phyloP scores from a whole-genome alignment of 2,113 vertebrate genomes.

The Ictalurus punctatus region DNA sequence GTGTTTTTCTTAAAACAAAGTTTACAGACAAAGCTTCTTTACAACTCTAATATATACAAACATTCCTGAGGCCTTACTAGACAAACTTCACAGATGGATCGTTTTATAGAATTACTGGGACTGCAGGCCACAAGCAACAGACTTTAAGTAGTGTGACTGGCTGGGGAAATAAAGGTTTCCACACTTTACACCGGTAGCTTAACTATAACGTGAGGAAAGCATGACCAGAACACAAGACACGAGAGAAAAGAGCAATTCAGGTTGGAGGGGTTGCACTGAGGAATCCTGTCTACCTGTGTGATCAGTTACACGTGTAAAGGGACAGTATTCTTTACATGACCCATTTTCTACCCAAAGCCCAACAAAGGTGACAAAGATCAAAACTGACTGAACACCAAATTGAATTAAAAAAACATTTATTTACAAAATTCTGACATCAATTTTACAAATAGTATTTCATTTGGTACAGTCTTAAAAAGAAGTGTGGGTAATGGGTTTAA shows the following conservation, averaged over 20 bases:
- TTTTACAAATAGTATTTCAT: conserved; percentile 28
- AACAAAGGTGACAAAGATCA: conserved; percentile 17
- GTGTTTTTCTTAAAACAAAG: neutral
- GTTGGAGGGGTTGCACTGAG: neutral
- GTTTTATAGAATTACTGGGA: neutral
- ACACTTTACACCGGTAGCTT: neutral
- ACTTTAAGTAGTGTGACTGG: neutral
- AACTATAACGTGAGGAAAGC: neutral
- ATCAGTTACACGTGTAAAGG: neutral
- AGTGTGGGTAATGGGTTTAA: neutral
- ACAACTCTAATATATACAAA: neutral
- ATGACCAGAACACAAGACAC: conserved; percentile 45
- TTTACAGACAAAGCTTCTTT: neutral
- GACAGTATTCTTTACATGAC: neutral
- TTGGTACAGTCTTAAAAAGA: neutral
- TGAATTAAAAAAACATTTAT: conserved; percentile 66
- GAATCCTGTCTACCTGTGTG: conserved; percentile 42
- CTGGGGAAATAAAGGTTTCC: neutral
- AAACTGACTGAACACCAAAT: conserved; percentile 50
- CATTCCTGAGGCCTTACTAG: neutral
- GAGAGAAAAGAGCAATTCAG: neutral
- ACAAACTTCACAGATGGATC: neutral
- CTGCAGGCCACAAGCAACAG: neutral
- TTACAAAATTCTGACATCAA: conserved; percentile 69
- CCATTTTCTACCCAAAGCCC: neutral